Base-by-base conservation (phyloP, 2,797 vertebrate species). In the Sebastes trivittatus region DNA sequence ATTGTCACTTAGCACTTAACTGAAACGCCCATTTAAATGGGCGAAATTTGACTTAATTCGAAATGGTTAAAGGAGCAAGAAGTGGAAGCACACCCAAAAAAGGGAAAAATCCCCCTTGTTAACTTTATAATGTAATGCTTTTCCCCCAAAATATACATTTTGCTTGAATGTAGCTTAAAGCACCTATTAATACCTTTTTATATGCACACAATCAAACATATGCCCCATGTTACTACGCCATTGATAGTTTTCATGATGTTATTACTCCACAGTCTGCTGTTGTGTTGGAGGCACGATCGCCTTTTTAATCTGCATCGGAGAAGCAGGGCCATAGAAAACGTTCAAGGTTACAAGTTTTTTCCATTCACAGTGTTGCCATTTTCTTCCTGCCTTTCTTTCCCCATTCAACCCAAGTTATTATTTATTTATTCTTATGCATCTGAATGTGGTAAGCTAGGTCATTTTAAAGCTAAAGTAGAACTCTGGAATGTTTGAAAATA, bases 391-490 rank as follows among this genome's bases (percentile, higher is more conserved):
- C 85, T 90, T 92, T 86, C 81, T 82, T 88, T 23, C 18, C 11
- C 66, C 80, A 60, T 81, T 77, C 76, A 90, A 87, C 77, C 88
- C 83, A 89, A 91, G 87, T 84, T 78, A 23, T 81, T 82, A 90
- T 93, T 93, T 90, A 93, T 92, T 93, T 90, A 93, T 92, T 92
- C 81, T 86, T 91, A 90, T 88, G 89, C 91, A 87, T 92, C 87
- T 93, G 93, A 95, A 95, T 94, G 91, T 95, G 89, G 88, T 80
- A 82, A 90, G 85, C 81, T 92, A 72, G 79, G 72, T 88, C 69
- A 68, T 89, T 92, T 88, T 83, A 80, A 90, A 80, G 82, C 80
- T 86, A 82, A 84, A 79, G 84, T 88, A 91, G 77, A 87, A 89
- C 60, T 88, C 84, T 87, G 82, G 83, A 94, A 94, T 92, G 91